Conservation (phyloP, 2,888 invertebrate genomes). For the Notocelia uddmanniana region DNA sequence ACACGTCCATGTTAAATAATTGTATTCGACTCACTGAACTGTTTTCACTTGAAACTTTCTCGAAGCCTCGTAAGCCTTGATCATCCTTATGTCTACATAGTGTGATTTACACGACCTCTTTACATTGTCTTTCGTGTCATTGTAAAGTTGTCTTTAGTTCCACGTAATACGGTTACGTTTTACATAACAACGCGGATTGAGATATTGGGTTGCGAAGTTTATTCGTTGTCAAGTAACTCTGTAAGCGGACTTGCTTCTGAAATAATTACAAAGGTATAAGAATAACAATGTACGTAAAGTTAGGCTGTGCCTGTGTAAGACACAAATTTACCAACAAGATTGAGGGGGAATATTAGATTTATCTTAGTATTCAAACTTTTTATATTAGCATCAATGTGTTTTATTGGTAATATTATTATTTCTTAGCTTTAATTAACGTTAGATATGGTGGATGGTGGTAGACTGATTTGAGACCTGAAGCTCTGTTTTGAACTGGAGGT, state of each 20-base stretch:
- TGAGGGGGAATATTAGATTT: too few relatives aligned
- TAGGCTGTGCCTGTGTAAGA: too few relatives aligned
- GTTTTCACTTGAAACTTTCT: conserved; percentile 36
- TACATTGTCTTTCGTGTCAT: not conserved
- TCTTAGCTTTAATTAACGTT: too few relatives aligned
- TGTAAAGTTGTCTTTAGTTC: not conserved
- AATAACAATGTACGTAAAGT: not conserved
- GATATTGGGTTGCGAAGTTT: not conserved
- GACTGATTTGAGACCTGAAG: too few relatives aligned
- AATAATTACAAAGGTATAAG: conserved; percentile 25
- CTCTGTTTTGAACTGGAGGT: too few relatives aligned
- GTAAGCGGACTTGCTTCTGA: conserved; percentile 22
- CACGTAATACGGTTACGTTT: not conserved
- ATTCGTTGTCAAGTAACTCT: not conserved
- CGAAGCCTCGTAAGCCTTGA: conserved; percentile 31
- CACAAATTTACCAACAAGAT: too few relatives aligned
- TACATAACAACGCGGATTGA: not conserved
- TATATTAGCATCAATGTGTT: too few relatives aligned
- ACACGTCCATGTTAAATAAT: conserved; percentile 29
- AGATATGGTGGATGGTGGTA: too few relatives aligned
- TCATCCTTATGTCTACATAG: conserved; percentile 3
- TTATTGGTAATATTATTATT: too few relatives aligned
- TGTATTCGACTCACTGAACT: conserved; percentile 41
- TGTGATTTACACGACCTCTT: conserved; percentile 3
- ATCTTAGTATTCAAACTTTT: too few relatives aligned